Evolutionary conservation across 2,888 invertebrate species (phyloP).

Genomic region (Cancer borealis): DNA sequence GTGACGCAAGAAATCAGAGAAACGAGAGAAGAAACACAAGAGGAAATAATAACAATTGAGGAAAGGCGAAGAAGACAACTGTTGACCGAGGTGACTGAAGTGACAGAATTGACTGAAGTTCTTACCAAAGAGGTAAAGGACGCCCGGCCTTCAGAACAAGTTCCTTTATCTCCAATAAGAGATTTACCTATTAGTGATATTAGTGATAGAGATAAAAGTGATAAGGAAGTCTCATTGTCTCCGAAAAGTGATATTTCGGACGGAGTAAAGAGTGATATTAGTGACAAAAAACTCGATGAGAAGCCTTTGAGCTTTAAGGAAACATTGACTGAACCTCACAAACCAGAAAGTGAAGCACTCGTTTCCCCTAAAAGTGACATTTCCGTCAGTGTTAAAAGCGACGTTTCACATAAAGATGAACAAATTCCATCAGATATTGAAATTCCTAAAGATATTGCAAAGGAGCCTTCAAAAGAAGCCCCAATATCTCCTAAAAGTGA

Average conservation of each 20-base stretch:
- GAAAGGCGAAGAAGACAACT: background rate
- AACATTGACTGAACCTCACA: background rate
- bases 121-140: conserved; percentile 18
- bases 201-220: background rate
- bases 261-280: conserved; percentile 64
- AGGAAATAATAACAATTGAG: background rate
- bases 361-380: conserved; percentile 47
- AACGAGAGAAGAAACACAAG: background rate
- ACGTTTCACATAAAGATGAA: background rate
- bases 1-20: conserved; percentile 42
- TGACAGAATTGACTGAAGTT: background rate
- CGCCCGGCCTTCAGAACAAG: conserved; percentile 34
- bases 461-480: conserved; percentile 33
- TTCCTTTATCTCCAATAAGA: conserved; percentile 33
- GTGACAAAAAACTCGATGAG: conserved; percentile 40
- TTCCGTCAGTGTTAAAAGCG: conserved; percentile 59
- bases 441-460: conserved; percentile 4
- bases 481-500: conserved; percentile 62
- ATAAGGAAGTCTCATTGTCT: conserved; percentile 52
- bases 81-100: background rate
- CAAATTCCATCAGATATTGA: background rate
- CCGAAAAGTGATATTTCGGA: conserved; percentile 69
- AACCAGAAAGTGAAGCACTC: conserved; percentile 15
- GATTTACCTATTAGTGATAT: conserved; percentile 54
- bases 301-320: background rate